A percentile compares a stretch with the other conserved stretches of the same genome.
Conservation (phyloP, 2,888 invertebrate species). For the Zygaena filipendulae region DNA sequence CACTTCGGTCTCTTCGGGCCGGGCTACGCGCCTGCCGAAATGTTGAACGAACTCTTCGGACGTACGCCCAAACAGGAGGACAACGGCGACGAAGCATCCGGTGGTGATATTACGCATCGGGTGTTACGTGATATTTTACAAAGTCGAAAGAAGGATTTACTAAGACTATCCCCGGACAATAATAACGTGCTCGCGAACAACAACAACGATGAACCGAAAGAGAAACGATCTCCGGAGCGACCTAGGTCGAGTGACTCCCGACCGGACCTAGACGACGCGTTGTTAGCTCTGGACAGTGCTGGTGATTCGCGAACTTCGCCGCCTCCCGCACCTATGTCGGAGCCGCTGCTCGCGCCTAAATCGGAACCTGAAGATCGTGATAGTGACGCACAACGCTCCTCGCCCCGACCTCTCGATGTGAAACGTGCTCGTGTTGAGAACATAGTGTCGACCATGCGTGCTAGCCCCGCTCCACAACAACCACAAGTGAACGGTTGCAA, state of each 20-base stretch:
- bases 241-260: conserved; percentile 74
- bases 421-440: conserved; percentile 95
- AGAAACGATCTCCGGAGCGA: conserved; percentile 67
- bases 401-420: conserved; percentile 76
- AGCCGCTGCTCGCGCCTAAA: conserved; percentile 71
- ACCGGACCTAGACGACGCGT: conserved; percentile 70
- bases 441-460: conserved; percentile 93
- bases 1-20: conserved; percentile 85
- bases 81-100: conserved; percentile 61
- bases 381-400: conserved; percentile 68
- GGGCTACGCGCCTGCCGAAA: conserved; percentile 89
- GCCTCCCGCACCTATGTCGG: conserved; percentile 67
- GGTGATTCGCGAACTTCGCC: conserved; percentile 59
- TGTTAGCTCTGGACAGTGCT: conserved; percentile 70
- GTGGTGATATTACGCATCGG: conserved; percentile 77
- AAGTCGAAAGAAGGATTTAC: conserved; percentile 85
- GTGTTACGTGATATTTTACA: conserved; percentile 92
- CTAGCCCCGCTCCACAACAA: conserved; percentile 81
- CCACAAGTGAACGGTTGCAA: conserved; percentile 92
- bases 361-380: conserved; percentile 73
- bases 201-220: conserved; percentile 67
- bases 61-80: conserved; percentile 80
- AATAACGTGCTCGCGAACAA: conserved; percentile 68
- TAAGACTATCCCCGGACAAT: conserved; percentile 71
- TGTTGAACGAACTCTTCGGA: conserved; percentile 90